Evolutionary conservation across 2,113 vertebrate species (phyloP).

Genomic region (Indicator maculatus): DNA sequence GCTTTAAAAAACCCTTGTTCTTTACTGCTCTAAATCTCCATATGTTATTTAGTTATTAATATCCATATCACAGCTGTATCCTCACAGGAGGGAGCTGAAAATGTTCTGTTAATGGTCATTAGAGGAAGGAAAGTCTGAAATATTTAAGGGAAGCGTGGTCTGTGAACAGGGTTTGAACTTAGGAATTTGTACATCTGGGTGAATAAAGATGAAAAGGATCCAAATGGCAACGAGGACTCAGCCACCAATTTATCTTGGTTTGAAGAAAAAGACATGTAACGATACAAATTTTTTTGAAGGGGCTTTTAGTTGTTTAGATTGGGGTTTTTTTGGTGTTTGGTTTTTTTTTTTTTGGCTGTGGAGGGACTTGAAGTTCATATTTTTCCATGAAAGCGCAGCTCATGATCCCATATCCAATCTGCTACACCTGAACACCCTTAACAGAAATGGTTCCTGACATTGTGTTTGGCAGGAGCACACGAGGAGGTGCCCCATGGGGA

Average conservation of each 20-base stretch:
- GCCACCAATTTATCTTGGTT: not conserved
- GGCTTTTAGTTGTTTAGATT: not conserved
- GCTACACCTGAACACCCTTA: not conserved
- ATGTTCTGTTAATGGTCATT: not conserved
- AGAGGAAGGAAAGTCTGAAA: not conserved
- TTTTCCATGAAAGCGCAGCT: not conserved
- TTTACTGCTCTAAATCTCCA: not conserved
- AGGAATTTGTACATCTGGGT: not conserved
- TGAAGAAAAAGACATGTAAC: not conserved
- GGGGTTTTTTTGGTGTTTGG: too few species aligned
- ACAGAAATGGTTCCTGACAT: not conserved
- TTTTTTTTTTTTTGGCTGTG: not conserved
- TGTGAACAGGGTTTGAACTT: not conserved
- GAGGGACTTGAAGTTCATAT: not conserved
- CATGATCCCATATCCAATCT: rapidly evolving
- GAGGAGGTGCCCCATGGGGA: rapidly evolving
- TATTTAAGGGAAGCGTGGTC: not conserved
- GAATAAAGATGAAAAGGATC: not conserved
- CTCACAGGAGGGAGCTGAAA: not conserved
- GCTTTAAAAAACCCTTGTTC: not conserved
- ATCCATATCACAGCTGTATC: slow-evolving; percentile 4
- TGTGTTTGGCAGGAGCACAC: not conserved
- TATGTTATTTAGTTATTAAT: not conserved
- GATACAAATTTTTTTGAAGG: not conserved
- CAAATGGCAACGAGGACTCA: rapidly evolving